phyloP scores from a whole-genome alignment of 2,888 invertebrate genomes.

The Spisula solida region DNA sequence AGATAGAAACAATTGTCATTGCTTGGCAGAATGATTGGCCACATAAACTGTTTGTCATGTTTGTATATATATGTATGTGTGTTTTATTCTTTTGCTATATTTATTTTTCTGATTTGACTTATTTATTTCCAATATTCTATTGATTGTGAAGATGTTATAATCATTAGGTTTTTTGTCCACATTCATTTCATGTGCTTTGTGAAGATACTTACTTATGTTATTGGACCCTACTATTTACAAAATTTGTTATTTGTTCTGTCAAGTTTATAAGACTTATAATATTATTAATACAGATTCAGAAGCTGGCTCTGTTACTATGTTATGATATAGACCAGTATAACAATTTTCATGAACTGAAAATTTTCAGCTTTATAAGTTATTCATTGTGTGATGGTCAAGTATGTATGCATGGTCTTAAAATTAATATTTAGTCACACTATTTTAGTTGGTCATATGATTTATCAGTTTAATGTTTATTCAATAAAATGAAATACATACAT shows the following conservation, averaged over 20 bases:
- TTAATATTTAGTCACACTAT: neutral
- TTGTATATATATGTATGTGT: neutral
- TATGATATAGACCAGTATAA: too few relatives aligned
- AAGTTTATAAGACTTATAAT: too few relatives aligned
- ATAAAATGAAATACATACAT: conserved; percentile 1
- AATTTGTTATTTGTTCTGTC: too few relatives aligned
- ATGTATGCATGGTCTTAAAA: too few relatives aligned
- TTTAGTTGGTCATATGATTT: neutral
- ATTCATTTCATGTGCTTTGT: neutral
- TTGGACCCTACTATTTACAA: neutral
- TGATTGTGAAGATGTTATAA: neutral
- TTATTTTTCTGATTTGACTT: neutral
- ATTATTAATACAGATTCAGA: too few relatives aligned
- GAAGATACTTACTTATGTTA: neutral
- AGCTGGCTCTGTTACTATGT: too few relatives aligned
- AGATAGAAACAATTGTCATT: too few relatives aligned
- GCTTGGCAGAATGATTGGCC: neutral
- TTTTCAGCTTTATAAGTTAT: too few relatives aligned
- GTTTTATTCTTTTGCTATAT: neutral
- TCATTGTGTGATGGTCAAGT: too few relatives aligned
- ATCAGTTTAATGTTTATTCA: neutral
- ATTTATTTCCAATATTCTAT: neutral
- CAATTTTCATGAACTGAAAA: too few relatives aligned
- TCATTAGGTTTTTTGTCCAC: neutral
- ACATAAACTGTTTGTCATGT: neutral